These are phyloP conservation scores for Platypus cylindrus DNA, from an alignment of 2,888 invertebrate genomes.

Conservation along the genomic window DNA sequence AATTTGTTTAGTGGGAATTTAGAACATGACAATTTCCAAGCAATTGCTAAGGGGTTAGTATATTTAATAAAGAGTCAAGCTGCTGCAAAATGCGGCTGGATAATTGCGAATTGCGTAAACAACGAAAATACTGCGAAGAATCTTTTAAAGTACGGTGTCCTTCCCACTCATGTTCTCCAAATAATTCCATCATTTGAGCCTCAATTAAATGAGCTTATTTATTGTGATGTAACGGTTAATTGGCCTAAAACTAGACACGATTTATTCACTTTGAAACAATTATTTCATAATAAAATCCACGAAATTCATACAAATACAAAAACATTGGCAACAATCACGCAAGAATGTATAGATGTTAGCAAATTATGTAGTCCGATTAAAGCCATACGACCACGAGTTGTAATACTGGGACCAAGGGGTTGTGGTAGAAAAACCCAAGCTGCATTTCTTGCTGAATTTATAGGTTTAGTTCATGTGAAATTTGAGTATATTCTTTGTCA, in stretches of 20 bases:
- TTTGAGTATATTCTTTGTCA: conserved; percentile 43
- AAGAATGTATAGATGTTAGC: conserved; percentile 30
- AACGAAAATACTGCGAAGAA: conserved; percentile 35
- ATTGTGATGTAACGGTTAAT: conserved; percentile 26
- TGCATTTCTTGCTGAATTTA: conserved; percentile 36
- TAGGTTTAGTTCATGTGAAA: conserved; percentile 44
- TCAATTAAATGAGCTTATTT: conserved; percentile 26
- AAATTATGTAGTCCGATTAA: conserved; percentile 29
- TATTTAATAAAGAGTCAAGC: conserved; percentile 26
- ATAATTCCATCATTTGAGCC: conserved; percentile 32
- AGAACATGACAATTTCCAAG: conserved; percentile 8
- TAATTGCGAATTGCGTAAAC: conserved; percentile 36
- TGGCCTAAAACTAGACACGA: conserved; percentile 31
- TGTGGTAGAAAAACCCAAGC: conserved; percentile 46
- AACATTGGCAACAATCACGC: conserved; percentile 26
- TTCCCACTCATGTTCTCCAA: conserved; percentile 42
- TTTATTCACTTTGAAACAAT: conserved; percentile 30
- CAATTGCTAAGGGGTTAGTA: conserved; percentile 27
- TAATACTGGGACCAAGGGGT: conserved; percentile 47
- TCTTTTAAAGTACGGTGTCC: conserved; percentile 35
- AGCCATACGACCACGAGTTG: conserved; percentile 45
- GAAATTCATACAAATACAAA: conserved; percentile 14
- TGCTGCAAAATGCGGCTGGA: conserved; percentile 20
- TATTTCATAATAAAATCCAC: conserved; percentile 27
- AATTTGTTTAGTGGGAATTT: conserved; percentile 5